Percentiles rank a stretch among this genome's conserved stretches.
Conservation (phyloP, 2,113 vertebrate genomes). For the Cynoglossus semilaevis region DNA sequence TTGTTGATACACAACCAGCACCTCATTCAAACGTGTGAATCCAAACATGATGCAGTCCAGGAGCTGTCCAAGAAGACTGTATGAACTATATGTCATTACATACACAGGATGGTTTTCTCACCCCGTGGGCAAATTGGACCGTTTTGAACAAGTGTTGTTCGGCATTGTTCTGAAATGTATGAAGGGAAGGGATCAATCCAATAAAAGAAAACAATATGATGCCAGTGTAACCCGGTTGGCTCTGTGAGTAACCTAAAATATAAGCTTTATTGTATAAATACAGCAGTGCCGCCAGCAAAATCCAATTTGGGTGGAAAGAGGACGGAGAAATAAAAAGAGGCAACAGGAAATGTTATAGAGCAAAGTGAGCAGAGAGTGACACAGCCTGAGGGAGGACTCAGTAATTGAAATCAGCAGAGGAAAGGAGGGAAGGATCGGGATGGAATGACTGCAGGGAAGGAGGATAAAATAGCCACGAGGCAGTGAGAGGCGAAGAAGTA, state of each 20-base stretch:
- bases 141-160: slow-evolving; percentile 25
- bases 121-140: background rate
- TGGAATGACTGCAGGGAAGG: slow-evolving; percentile 22
- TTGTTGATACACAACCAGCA: slow-evolving; percentile 56
- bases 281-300: slow-evolving; percentile 31
- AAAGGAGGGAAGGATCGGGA: slow-evolving; percentile 22
- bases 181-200: slow-evolving; percentile 34
- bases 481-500: slow-evolving; percentile 16
- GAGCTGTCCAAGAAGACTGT: slow-evolving; percentile 7
- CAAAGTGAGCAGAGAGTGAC: slow-evolving; percentile 53
- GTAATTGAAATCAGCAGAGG: slow-evolving; percentile 64
- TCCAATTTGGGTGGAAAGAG: slow-evolving; percentile 24
- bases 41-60: too few relatives aligned
- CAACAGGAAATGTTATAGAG: slow-evolving; percentile 45
- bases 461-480: slow-evolving; percentile 19
- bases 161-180: slow-evolving; percentile 45
- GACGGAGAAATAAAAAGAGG: slow-evolving; percentile 32
- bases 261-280: slow-evolving; percentile 30
- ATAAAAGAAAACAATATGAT: slow-evolving; percentile 6
- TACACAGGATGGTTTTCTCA: background rate
- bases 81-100: background rate
- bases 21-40: slow-evolving; percentile 36
- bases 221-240: slow-evolving; percentile 1
- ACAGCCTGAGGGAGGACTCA: slow-evolving; percentile 53
- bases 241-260: slow-evolving; percentile 17